Percentiles rank a stretch among this genome's conserved stretches.
Conservation (phyloP, 2,113 vertebrate species). For the Megaptera novaeangliae region DNA sequence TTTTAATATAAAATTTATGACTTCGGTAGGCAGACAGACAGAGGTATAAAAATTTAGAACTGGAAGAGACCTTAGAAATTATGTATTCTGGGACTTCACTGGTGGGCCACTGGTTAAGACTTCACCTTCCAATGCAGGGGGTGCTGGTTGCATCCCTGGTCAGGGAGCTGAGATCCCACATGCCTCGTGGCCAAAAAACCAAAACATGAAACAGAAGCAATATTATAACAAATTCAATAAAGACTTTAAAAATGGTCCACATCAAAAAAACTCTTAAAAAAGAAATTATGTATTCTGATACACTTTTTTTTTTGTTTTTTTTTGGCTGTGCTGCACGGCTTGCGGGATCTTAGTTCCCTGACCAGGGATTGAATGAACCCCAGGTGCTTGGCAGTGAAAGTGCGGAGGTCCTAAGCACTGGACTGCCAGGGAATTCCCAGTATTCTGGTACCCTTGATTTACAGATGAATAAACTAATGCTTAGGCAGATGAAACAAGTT, state of each 20-base stretch:
- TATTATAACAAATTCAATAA: too few species aligned
- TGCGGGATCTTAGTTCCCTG: background rate
- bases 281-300: too few species aligned
- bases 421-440: background rate
- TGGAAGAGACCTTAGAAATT: background rate
- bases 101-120: too few species aligned
- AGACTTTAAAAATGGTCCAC: too few species aligned
- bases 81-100: background rate
- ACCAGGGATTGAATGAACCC: background rate
- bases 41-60: background rate
- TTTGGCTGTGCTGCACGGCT: background rate
- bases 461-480: background rate
- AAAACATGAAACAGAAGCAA: too few species aligned
- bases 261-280: too few species aligned
- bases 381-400: background rate
- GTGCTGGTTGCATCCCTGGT: too few species aligned
- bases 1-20: conserved; percentile 4
- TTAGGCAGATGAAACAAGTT: background rate
- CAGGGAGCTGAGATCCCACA: too few species aligned
- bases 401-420: background rate
- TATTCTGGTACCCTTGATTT: background rate
- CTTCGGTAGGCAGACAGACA: background rate
- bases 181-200: too few species aligned
- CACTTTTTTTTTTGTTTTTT: too few species aligned
- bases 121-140: too few species aligned